Evolutionary conservation across 1,140 invertebrate genomes (phyloP).

Genomic region (Pseudomyrmex sp.): DNA sequence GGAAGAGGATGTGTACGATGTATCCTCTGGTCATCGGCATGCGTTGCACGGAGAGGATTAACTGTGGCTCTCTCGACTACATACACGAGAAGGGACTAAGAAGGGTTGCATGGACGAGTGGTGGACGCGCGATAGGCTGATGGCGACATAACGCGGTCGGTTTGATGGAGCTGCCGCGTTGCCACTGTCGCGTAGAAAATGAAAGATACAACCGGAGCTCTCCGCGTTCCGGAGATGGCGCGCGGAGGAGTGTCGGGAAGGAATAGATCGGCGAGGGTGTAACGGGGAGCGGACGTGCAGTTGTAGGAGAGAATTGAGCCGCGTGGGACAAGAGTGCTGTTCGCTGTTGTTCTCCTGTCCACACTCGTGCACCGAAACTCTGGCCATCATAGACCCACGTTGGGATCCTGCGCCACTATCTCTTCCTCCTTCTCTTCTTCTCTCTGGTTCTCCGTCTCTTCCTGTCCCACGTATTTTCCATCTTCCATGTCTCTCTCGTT

Average conservation of each 20-base stretch:
- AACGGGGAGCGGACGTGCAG: slow-evolving; percentile 26
- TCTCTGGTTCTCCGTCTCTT: not conserved
- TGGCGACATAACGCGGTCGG: not conserved
- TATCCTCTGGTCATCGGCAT: slow-evolving; percentile 60
- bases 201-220: slow-evolving; percentile 21
- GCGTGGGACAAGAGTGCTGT: slow-evolving; percentile 80
- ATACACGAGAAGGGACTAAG: slow-evolving; percentile 53
- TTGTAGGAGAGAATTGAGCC: slow-evolving; percentile 78
- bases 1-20: slow-evolving; percentile 30
- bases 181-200: not conserved
- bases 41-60: slow-evolving; percentile 70
- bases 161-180: not conserved
- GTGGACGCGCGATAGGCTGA: slow-evolving; percentile 47
- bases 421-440: slow-evolving; percentile 22
- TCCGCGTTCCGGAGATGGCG: not conserved
- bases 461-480: not conserved
- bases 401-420: not conserved
- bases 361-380: slow-evolving; percentile 35
- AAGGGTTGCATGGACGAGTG: slow-evolving; percentile 50
- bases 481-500: slow-evolving; percentile 26
- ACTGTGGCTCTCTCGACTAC: slow-evolving; percentile 26
- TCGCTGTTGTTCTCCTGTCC: slow-evolving; percentile 72
- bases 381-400: no score
- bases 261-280: slow-evolving; percentile 38
- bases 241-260: slow-evolving; percentile 26